These are phyloP conservation scores for Girardinichthys multiradiatus DNA, from an alignment of 2,113 vertebrate species.

Conservation along the genomic window DNA sequence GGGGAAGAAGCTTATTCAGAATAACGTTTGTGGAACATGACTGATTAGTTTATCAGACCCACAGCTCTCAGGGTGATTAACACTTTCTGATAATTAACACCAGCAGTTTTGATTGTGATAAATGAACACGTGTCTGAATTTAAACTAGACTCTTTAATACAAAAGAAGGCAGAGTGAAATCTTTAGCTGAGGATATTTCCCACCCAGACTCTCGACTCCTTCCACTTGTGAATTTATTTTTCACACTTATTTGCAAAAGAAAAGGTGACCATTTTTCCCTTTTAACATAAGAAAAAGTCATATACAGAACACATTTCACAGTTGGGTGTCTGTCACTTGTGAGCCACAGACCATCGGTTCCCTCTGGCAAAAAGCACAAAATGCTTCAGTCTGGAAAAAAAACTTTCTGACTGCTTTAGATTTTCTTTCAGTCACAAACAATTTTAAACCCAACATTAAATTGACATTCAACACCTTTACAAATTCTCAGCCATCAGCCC, in stretches of 20 bases:
- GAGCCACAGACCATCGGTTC: constrained; percentile 20
- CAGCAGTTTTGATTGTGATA: constrained; percentile 13
- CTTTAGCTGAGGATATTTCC: not conserved
- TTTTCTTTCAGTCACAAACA: not conserved
- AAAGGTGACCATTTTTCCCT: not conserved
- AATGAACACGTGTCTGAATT: not conserved
- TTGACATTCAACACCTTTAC: not conserved
- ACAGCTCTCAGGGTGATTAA: constrained; percentile 31
- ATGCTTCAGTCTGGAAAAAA: constrained; percentile 8
- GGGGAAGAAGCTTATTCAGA: constrained; percentile 3
- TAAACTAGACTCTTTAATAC: not conserved
- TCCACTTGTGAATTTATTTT: constrained; percentile 30
- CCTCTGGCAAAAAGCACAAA: constrained; percentile 18
- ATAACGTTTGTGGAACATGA: constrained; percentile 23
- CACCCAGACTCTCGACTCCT: not conserved
- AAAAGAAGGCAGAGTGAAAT: not conserved
- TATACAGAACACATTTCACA: constrained; percentile 25
- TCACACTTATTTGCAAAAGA: constrained; percentile 22
- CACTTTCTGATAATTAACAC: constrained; percentile 28
- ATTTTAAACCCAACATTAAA: constrained; percentile 17
- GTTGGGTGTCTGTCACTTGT: constrained; percentile 27
- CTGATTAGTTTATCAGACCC: constrained; percentile 51
- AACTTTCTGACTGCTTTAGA: not conserved
- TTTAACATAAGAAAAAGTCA: not conserved
- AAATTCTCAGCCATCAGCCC: not conserved